Percentiles rank a stretch among this genome's conserved stretches.
These are phyloP conservation scores for Ctenoplectra terminalis DNA, from an alignment of 1,140 invertebrate genomes.

Conservation along the genomic window DNA sequence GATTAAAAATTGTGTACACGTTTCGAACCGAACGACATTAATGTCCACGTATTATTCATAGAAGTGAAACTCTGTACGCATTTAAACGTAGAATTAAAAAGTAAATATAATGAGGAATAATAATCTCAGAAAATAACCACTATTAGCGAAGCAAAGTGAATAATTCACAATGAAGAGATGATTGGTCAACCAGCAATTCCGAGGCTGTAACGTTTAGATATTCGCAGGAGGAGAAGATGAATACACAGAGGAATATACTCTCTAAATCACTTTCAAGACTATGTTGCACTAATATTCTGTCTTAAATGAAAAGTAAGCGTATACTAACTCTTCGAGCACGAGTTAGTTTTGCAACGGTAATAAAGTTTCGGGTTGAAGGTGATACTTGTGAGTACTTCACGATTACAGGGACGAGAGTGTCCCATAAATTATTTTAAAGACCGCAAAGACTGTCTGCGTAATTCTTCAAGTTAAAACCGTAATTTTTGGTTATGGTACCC, in stretches of 20 bases:
- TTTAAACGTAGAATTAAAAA: background rate
- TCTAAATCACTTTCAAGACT: constrained; percentile 34
- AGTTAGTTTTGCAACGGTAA: constrained; percentile 44
- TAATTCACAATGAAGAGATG: constrained; percentile 13
- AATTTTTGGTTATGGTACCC: constrained; percentile 13
- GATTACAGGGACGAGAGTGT: constrained; percentile 36
- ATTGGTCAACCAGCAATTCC: background rate
- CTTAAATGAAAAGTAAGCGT: constrained; percentile 29
- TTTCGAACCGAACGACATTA: too few species aligned
- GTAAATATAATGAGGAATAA: background rate
- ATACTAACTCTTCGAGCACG: constrained; percentile 18
- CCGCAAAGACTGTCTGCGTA: constrained; percentile 4
- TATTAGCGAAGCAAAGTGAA: background rate
- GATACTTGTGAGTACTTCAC: constrained; percentile 33
- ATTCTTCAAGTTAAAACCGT: constrained; percentile 17
- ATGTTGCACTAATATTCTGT: constrained; percentile 26
- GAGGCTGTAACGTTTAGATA: background rate
- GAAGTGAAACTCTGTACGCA: background rate
- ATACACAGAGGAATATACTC: background rate
- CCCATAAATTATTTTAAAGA: constrained; percentile 49
- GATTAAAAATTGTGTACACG: too few species aligned
- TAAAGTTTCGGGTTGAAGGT: constrained; percentile 41
- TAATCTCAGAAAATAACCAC: background rate
- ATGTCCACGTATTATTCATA: background rate
- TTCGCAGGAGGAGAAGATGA: background rate